Base-by-base conservation (phyloP, 2,888 invertebrate genomes). In the Phyllotreta cruciferae region DNA sequence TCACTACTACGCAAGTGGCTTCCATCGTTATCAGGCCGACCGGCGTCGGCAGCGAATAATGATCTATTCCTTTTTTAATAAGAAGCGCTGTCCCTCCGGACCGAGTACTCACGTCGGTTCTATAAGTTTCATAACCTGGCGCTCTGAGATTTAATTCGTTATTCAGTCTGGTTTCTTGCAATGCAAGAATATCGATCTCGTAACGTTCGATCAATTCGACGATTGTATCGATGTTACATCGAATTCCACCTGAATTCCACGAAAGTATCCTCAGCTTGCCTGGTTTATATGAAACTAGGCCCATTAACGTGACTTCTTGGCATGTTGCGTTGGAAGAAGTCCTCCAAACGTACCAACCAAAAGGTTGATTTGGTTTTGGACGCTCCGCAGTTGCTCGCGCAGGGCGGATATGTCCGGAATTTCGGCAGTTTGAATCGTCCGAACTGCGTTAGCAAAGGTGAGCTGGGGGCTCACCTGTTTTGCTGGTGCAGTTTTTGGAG, bases 11-110 rank as follows among this genome's bases (percentile, higher is more conserved):
- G n/a, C n/a, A 41, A 34, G 49, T 49, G 7, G 49, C 49, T n/a
- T 49, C 49, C 49, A 49, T 49, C 8, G 49, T 49, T n/a, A 14
- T 49, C 34, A 49, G 49, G 9, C 49, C 49, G 8, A 8, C 14
- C 9, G 49, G 49, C 5, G 14, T 49, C 6, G 34, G 34, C 6
- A 13, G n/a, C 9, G n/a, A 34, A 34, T 49, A 49, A 34, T 49
- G 49, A n/a, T 49, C 49, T 7, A 49, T 24, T 24, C 34, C n/a
- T n/a, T 49, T n/a, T 14, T 49, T 7, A n/a, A 49, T 13, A 1
- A 49, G 34, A 5, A 49, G 5, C 14, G 49, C 49, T 2, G 49
- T 49, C 6, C 49, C 49, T 49, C 49, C 49, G 7, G 49, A 49
- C 2, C 8, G 2, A 9, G 1, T 13, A 10, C 24, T 49, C 8